These are phyloP conservation scores for Achatina immaculata DNA, from an alignment of 1,140 invertebrate species.

Conservation along the genomic window DNA sequence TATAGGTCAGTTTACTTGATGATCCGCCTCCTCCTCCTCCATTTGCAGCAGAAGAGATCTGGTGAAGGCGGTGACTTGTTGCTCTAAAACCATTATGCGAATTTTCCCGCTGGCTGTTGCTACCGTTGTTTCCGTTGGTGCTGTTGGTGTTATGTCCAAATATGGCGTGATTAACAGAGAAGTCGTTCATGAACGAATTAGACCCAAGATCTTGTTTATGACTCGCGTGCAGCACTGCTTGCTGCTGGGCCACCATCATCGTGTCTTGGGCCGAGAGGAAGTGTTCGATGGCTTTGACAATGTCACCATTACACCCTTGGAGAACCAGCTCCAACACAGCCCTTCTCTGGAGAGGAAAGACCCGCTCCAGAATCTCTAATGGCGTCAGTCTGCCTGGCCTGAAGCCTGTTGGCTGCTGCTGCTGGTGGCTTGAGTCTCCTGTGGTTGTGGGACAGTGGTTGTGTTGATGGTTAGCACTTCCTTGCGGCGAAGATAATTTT, in stretches of 20 bases:
- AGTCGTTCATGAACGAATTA: conserved; percentile 33
- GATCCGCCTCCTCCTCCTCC: not conserved
- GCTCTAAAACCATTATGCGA: conserved; percentile 4
- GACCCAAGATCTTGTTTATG: conserved; percentile 6
- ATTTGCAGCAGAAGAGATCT: conserved; percentile 20
- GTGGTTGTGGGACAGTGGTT: not conserved
- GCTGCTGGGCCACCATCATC: conserved; percentile 56
- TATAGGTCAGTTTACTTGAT: conserved; percentile 43
- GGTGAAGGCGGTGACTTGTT: not conserved
- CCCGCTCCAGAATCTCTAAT: conserved; percentile 85
- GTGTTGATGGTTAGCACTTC: not conserved
- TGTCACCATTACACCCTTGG: conserved; percentile 86
- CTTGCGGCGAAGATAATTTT: not conserved
- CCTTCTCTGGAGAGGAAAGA: conserved; percentile 88
- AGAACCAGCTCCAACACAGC: conserved; percentile 89
- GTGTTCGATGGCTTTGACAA: conserved; percentile 84
- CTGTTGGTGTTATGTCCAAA: not conserved
- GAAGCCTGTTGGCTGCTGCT: conserved; percentile 41
- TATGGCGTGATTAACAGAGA: not conserved
- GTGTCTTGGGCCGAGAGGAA: conserved; percentile 73
- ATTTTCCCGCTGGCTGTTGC: conserved; percentile 25
- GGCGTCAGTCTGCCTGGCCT: conserved; percentile 75
- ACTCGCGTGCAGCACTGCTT: conserved; percentile 24
- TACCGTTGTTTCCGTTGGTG: not conserved
- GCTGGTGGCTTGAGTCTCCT: not conserved